These are phyloP conservation scores for Sesamia inferens DNA, from an alignment of 2,888 invertebrate genomes.

Conservation along the genomic window DNA sequence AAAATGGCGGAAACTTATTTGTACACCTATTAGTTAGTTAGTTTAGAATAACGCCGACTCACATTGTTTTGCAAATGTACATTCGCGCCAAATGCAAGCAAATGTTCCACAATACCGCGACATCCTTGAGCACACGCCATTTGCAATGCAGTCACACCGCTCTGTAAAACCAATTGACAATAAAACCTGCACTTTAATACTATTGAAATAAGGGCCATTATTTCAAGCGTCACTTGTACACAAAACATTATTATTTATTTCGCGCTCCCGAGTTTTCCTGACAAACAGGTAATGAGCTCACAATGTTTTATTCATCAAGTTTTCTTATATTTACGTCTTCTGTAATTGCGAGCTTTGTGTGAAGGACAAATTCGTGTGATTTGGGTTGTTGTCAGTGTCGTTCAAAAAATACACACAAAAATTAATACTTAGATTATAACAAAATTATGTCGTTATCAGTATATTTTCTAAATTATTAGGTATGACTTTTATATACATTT, in stretches of 20 bases:
- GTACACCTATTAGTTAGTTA: background rate
- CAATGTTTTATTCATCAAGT: conserved; percentile 65
- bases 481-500: background rate
- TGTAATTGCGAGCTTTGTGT: conserved; percentile 56
- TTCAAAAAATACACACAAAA: conserved; percentile 7
- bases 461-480: background rate
- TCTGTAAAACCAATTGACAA: conserved; percentile 80
- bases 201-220: conserved; percentile 7
- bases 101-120: conserved; percentile 92
- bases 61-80: conserved; percentile 93
- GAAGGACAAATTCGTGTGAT: conserved; percentile 37
- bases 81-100: conserved; percentile 91
- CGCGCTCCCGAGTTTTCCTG: conserved; percentile 5
- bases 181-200: conserved; percentile 7
- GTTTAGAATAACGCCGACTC: conserved; percentile 62
- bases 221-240: conserved; percentile 7
- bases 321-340: conserved; percentile 49
- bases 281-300: conserved; percentile 51
- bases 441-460: background rate
- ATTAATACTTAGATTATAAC: background rate
- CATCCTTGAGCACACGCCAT: conserved; percentile 93
- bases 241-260: conserved; percentile 35
- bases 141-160: conserved; percentile 92
- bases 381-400: conserved; percentile 20
- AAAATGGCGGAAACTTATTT: too few relatives aligned